These are phyloP conservation scores for Rattus rattus DNA, from an alignment of 2,113 vertebrate genomes.

Conservation along the genomic window DNA sequence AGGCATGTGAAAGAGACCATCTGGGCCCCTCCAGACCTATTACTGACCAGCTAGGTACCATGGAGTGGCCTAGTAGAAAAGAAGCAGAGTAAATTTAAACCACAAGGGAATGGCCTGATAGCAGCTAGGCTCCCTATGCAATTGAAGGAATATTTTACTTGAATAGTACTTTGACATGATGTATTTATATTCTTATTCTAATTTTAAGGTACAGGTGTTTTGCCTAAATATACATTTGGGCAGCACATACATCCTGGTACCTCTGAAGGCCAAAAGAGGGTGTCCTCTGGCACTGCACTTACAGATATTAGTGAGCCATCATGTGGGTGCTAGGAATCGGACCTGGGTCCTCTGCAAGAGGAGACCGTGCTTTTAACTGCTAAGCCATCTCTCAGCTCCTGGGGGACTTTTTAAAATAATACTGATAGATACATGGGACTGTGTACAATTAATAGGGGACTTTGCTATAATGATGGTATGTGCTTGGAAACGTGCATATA, in stretches of 20 bases:
- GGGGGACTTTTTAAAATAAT: not conserved
- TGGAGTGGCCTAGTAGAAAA: not conserved
- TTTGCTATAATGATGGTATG: not conserved
- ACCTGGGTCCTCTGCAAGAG: not conserved
- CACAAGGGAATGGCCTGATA: not conserved
- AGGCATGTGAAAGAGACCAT: not conserved
- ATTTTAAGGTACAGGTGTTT: not conserved
- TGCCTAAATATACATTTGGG: not conserved
- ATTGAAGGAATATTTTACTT: not conserved
- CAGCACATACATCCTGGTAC: not conserved
- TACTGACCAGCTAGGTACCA: not conserved
- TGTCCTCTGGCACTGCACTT: not conserved
- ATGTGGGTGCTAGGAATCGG: not conserved
- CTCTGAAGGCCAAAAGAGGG: not conserved
- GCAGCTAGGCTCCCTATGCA: not conserved
- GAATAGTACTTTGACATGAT: not conserved
- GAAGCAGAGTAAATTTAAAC: not conserved
- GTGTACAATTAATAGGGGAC: not conserved
- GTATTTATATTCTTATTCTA: not conserved
- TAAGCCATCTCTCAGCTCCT: not conserved
- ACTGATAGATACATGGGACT: not conserved
- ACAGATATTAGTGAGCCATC: not conserved
- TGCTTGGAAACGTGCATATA: not conserved
- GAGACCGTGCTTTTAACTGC: not conserved
- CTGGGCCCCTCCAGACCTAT: not conserved